Evolutionary conservation across 2,888 invertebrate species (phyloP).

Genomic region (Nasonovia ribisnigri): DNA sequence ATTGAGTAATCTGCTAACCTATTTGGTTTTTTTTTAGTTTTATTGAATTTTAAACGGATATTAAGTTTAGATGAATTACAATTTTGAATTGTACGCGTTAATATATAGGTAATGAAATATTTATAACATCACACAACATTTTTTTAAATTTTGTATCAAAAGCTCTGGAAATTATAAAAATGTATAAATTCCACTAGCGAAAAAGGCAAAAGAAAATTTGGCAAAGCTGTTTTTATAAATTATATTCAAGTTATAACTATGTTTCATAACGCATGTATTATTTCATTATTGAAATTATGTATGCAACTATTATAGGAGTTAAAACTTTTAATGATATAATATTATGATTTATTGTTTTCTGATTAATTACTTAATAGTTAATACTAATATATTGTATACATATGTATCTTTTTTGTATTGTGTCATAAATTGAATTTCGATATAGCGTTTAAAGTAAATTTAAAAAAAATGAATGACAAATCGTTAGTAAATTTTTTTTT

Average conservation of each 20-base stretch:
- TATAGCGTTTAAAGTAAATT: not conserved
- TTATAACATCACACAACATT: not conserved
- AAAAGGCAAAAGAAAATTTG: not conserved
- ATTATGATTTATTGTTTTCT: not conserved
- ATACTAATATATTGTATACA: not conserved
- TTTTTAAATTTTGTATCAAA: not conserved
- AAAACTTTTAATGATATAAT: not conserved
- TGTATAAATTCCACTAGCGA: not conserved
- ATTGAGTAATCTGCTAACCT: not conserved
- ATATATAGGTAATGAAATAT: too few species aligned
- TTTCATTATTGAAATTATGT: too few species aligned
- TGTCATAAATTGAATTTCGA: not conserved
- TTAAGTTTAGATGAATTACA: too few species aligned
- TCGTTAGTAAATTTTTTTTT: not conserved
- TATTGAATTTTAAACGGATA: not conserved
- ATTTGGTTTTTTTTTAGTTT: not conserved
- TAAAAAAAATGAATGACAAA: not conserved
- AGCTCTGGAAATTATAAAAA: not conserved
- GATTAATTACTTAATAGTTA: not conserved
- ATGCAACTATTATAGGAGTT: not conserved
- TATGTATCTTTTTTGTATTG: not conserved
- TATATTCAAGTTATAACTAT: too few species aligned
- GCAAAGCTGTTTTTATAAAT: not conserved
- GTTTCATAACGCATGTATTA: too few species aligned
- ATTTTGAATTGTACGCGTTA: too few species aligned